Evolutionary conservation across 2,888 invertebrate species (phyloP).

Genomic region (Lasioglossum oenotherae): DNA sequence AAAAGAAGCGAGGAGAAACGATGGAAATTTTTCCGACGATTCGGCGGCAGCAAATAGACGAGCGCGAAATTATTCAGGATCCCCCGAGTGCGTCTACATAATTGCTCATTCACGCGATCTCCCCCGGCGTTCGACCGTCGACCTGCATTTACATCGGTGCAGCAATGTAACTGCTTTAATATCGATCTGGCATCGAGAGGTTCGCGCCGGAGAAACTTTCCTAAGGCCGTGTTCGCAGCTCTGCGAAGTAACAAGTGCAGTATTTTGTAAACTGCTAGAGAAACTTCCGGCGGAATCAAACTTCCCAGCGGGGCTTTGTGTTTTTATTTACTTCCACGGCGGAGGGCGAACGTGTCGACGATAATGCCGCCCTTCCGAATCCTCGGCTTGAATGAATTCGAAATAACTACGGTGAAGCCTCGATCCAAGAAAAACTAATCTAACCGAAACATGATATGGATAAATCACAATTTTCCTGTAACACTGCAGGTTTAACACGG

Average conservation of each 20-base stretch:
- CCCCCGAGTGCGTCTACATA: constrained; percentile 21
- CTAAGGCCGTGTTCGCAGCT: constrained; percentile 28
- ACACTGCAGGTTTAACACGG: no score
- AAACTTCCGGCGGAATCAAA: constrained; percentile 21
- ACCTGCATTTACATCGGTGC: constrained; percentile 6
- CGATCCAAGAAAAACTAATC: no score
- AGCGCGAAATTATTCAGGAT: constrained; percentile 28
- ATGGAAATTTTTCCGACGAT: constrained; percentile 32
- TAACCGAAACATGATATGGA: no score
- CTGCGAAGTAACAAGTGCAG: constrained; percentile 17
- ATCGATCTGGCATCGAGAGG: constrained; percentile 48
- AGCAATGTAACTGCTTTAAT: constrained; percentile 30
- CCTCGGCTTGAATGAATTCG: neutral
- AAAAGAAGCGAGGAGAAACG: neutral
- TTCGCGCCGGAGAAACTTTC: constrained; percentile 40
- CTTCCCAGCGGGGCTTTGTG: constrained; percentile 25
- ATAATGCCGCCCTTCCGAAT: neutral
- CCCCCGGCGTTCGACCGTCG: neutral
- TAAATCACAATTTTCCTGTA: no score
- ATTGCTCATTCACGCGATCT: constrained; percentile 44
- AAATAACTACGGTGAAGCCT: no score
- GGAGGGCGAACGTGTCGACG: neutral
- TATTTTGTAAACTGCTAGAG: constrained; percentile 14
- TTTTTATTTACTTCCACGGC: constrained; percentile 17
- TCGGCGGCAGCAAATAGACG: constrained; percentile 27